phyloP scores from a whole-genome alignment of 1,140 invertebrate genomes.

The Oppia nitens region DNA sequence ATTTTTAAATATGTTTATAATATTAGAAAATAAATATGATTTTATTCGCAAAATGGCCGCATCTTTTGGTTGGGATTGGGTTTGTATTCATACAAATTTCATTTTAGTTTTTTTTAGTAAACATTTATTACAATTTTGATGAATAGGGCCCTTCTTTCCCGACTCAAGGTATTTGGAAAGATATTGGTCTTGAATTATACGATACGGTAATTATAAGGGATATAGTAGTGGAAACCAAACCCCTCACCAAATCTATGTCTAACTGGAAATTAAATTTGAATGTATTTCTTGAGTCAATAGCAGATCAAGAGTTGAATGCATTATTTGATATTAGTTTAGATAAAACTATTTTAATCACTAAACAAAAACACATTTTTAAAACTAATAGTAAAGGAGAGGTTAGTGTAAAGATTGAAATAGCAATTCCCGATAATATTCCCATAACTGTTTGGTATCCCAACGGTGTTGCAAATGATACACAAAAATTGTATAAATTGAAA shows the following conservation, averaged over 20 bases:
- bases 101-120: not conserved
- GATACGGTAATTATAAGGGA: constrained; percentile 33
- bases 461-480: not conserved
- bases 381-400: not conserved
- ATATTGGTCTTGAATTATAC: constrained; percentile 35
- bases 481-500: constrained; percentile 12
- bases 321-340: not conserved
- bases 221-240: constrained; percentile 25
- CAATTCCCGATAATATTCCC: not conserved
- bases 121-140: not conserved
- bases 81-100: constrained; percentile 25
- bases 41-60: constrained; percentile 91
- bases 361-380: not conserved
- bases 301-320: not conserved
- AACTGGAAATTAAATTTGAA: constrained; percentile 5
- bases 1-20: not conserved
- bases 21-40: constrained; percentile 70
- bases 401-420: not conserved
- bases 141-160: constrained; percentile 57
- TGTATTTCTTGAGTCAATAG: not conserved
- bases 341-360: not conserved
- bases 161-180: constrained; percentile 68
- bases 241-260: not conserved
- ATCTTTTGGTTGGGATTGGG: constrained; percentile 97
- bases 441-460: constrained; percentile 13